These are phyloP conservation scores for Maccullochella peelii DNA, from an alignment of 2,113 vertebrate species.

Conservation along the genomic window DNA sequence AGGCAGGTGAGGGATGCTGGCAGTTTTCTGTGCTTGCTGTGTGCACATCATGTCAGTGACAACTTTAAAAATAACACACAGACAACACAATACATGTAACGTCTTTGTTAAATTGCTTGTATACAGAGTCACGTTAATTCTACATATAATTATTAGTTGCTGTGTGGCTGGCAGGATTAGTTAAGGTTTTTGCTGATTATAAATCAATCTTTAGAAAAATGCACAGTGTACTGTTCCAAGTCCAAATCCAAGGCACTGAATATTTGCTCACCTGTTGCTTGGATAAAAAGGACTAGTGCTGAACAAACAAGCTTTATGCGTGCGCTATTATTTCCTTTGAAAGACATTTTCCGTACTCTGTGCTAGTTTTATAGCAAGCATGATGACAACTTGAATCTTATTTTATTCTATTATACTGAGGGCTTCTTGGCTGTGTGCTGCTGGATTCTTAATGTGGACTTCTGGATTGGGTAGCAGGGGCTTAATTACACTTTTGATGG, in stretches of 20 bases:
- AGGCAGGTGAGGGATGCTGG: constrained; percentile 84
- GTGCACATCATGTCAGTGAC: background rate
- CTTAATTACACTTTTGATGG: background rate
- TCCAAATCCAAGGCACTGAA: background rate
- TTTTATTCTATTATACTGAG: background rate
- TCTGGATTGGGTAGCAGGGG: no score
- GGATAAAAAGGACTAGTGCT: background rate
- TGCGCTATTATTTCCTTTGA: background rate
- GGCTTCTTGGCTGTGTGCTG: background rate
- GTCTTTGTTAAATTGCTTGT: background rate
- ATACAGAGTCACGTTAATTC: background rate
- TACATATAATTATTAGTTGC: background rate
- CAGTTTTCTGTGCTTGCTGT: no score
- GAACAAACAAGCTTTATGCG: background rate
- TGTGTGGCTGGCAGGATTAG: background rate
- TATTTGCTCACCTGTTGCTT: constrained; percentile 13
- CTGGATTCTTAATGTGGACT: background rate
- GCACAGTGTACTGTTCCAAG: background rate
- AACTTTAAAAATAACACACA: background rate
- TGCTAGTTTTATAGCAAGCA: background rate
- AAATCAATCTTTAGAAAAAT: background rate
- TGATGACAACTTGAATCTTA: background rate
- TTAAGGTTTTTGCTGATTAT: background rate
- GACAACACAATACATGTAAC: background rate
- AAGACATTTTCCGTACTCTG: background rate